Evolutionary conservation across 2,797 vertebrate species (phyloP), one percentile per base, ranked within the genome.

Genomic region (Chromis chromis): DNA sequence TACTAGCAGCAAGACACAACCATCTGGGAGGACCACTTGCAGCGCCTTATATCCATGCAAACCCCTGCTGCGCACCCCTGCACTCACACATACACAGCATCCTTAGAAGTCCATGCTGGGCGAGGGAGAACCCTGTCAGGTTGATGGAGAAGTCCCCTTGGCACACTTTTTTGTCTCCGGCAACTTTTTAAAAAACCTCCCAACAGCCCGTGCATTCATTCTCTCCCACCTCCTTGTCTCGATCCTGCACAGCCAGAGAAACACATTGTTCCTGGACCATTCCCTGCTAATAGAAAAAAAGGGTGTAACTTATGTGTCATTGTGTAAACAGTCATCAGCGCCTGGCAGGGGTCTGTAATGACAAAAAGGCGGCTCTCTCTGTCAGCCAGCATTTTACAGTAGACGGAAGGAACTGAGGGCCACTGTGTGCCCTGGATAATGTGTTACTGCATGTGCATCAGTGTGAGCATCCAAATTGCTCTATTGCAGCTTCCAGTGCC

Each of bases 1-100:
- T 87, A 85, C 87, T 67, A 77, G 74, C 78, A 89, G 68, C 55
- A 58, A 85, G 86, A 90, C 75, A 71, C 68, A 76, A 84, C 91
- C 93, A 94, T 94, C 92, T 92, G 93, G 93, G 80, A 93, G 70
- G 81, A 89, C 81, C 85, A 83, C 88, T 89, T 82, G 70, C 86
- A 81, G 83, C 80, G 81, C 60, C 63, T 90, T 81, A 76, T 65
- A 88, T 74, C 79, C 58, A 82, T 74, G 75, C 59, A 75, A 24
- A 60, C 76, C 63, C 79, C 74, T 80, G 70, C 77, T 70, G 73
- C 0, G 27, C 57, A 68, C 57, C 28, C 42, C 28, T 55, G 12
- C 44, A 86, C 83, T 81, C 79, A 70, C 49, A 83, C 80, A 76
- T 76, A 80, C 63, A 65, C 60, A 78, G 17, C 59, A 60, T 79